Percentiles rank a stretch among this genome's conserved stretches.
Conservation (phyloP, 2,888 invertebrate genomes). For the Meteorus colon region DNA sequence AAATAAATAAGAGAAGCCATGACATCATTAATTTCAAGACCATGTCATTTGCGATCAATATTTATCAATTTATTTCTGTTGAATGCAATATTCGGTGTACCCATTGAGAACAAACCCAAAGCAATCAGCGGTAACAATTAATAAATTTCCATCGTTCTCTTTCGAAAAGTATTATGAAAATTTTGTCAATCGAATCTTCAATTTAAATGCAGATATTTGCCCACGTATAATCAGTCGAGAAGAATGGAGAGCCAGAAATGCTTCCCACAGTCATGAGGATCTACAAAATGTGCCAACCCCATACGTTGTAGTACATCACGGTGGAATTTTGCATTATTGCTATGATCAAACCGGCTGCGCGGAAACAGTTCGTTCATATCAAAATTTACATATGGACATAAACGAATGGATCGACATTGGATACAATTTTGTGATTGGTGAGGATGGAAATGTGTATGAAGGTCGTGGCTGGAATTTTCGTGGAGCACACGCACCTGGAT, state of each 20-base stretch:
- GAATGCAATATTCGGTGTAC: background rate
- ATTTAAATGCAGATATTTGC: constrained; percentile 51
- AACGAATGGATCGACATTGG: constrained; percentile 71
- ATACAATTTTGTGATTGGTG: constrained; percentile 74
- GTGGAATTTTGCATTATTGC: constrained; percentile 65
- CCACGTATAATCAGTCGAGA: constrained; percentile 64
- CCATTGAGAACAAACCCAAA: background rate
- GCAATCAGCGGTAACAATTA: background rate
- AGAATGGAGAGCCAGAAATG: constrained; percentile 69
- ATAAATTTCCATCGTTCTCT: background rate
- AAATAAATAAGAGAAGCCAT: constrained; percentile 19
- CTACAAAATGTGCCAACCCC: constrained; percentile 61
- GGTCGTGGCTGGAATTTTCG: constrained; percentile 73
- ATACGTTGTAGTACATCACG: constrained; percentile 71
- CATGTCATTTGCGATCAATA: background rate
- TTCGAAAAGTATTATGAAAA: background rate
- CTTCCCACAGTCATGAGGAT: constrained; percentile 45
- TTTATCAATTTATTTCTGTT: background rate
- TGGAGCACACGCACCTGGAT: constrained; percentile 71
- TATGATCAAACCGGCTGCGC: constrained; percentile 60
- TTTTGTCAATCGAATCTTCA: background rate
- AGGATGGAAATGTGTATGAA: constrained; percentile 74
- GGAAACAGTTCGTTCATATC: constrained; percentile 66
- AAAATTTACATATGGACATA: constrained; percentile 69
- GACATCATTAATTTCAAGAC: background rate